phyloP scores from a whole-genome alignment of 2,888 invertebrate species.

The Polymixis lichenea region DNA sequence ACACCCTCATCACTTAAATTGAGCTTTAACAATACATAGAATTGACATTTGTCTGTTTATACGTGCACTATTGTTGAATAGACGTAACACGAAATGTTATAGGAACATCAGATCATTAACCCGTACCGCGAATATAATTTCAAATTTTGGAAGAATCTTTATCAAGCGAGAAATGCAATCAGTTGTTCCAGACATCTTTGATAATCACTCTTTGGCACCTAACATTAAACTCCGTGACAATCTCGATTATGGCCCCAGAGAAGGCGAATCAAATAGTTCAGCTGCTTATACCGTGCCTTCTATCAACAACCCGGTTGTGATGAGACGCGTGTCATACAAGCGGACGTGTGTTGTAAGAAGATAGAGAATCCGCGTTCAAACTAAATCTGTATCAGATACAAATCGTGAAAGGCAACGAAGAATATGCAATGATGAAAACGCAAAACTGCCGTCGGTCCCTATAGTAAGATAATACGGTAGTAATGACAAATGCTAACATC shows the following conservation, averaged over 20 bases:
- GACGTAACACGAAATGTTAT: constrained; percentile 83
- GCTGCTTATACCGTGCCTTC: constrained; percentile 77
- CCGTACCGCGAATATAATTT: constrained; percentile 87
- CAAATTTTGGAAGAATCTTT: constrained; percentile 88
- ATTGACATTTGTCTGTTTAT: constrained; percentile 85
- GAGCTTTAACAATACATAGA: constrained; percentile 88
- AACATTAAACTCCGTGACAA: constrained; percentile 82
- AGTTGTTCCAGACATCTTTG: constrained; percentile 88
- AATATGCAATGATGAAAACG: constrained; percentile 82
- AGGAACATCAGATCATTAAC: constrained; percentile 90
- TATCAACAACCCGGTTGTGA: constrained; percentile 55
- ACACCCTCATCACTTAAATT: constrained; percentile 87
- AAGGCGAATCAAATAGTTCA: constrained; percentile 73
- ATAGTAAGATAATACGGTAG: constrained; percentile 77
- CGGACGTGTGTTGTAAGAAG: constrained; percentile 65
- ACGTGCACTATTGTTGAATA: constrained; percentile 81
- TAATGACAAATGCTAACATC: constrained; percentile 84
- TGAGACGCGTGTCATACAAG: constrained; percentile 57
- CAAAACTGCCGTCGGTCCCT: constrained; percentile 80
- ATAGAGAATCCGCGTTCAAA: constrained; percentile 71
- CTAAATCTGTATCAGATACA: constrained; percentile 77
- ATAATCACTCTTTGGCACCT: constrained; percentile 90
- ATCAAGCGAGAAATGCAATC: constrained; percentile 82
- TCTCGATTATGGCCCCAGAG: constrained; percentile 73
- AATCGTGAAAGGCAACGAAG: constrained; percentile 83